phyloP scores from a whole-genome alignment of 2,113 vertebrate species.

The Nesoenas mayeri region DNA sequence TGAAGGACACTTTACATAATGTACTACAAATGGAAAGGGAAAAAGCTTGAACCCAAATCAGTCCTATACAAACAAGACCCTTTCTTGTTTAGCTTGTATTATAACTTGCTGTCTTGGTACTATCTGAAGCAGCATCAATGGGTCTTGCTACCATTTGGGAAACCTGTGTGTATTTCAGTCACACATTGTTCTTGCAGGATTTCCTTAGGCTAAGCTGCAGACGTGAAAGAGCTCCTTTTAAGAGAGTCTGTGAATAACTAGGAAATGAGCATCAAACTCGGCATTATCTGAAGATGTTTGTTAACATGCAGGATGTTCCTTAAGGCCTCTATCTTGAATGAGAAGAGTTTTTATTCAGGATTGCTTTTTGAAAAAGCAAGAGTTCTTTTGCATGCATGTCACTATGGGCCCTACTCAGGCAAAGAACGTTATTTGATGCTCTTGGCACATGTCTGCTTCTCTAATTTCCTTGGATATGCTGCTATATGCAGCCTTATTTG shows the following conservation, averaged over 20 bases:
- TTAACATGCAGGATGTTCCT: slow-evolving; percentile 77
- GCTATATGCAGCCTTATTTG: neutral
- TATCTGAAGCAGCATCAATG: slow-evolving; percentile 55
- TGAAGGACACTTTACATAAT: slow-evolving; percentile 9
- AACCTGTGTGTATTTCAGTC: slow-evolving; percentile 69
- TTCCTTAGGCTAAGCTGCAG: slow-evolving; percentile 78
- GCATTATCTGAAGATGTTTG: slow-evolving; percentile 81
- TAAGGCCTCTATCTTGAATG: slow-evolving; percentile 73
- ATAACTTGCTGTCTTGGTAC: slow-evolving; percentile 24
- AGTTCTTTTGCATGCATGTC: slow-evolving; percentile 64
- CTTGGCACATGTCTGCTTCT: slow-evolving; percentile 19
- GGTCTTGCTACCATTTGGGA: slow-evolving; percentile 62
- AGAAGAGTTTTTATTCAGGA: slow-evolving; percentile 75
- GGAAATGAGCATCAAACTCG: slow-evolving; percentile 80
- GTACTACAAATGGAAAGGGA: neutral
- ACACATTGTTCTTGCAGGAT: slow-evolving; percentile 75
- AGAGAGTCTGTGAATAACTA: slow-evolving; percentile 74
- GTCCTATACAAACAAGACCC: slow-evolving; percentile 5
- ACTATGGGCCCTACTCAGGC: slow-evolving; percentile 43
- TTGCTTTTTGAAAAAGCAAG: slow-evolving; percentile 65
- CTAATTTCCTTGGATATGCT: slow-evolving; percentile 9
- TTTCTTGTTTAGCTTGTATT: slow-evolving; percentile 43
- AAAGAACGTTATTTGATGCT: slow-evolving; percentile 25
- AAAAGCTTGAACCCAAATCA: slow-evolving; percentile 41
- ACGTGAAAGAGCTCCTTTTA: slow-evolving; percentile 81